Conservation (phyloP, 2,113 vertebrate genomes). For the Cryptomyrus ogoouensis region DNA sequence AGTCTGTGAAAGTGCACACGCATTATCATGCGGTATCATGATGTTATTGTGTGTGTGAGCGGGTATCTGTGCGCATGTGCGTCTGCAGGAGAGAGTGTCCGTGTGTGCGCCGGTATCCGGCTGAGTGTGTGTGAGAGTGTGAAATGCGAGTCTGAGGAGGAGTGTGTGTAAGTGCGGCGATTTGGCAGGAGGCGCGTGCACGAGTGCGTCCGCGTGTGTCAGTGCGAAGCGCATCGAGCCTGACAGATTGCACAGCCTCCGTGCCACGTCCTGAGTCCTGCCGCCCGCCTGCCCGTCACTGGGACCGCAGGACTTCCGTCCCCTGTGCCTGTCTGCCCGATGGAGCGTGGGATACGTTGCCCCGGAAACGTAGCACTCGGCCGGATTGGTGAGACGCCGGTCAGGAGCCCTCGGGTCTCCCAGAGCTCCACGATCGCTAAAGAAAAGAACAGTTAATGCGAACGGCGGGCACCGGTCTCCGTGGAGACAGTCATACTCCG, state of each 20-base stretch:
- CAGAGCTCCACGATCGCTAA: background rate
- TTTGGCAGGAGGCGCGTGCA: background rate
- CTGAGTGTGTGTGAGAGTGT: conserved; percentile 2
- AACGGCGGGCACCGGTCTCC: background rate
- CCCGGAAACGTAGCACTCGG: background rate
- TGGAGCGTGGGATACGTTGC: background rate
- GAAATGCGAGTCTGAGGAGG: conserved; percentile 4
- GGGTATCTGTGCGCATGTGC: background rate
- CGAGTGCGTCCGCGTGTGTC: conserved; percentile 1
- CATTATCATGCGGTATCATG: background rate
- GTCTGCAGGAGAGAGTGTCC: background rate
- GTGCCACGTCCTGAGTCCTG: conserved; percentile 1
- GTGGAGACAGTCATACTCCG: conserved; percentile 5
- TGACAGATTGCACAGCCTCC: conserved; percentile 14
- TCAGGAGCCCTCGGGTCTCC: background rate
- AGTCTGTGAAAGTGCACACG: background rate
- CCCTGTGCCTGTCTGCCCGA: background rate
- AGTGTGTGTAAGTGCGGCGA: background rate
- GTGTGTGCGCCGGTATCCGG: background rate
- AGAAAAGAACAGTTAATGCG: conserved; percentile 4
- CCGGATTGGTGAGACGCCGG: background rate
- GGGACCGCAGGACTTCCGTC: conserved; percentile 5
- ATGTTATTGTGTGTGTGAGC: background rate
- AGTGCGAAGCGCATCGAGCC: background rate
- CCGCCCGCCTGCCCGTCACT: background rate